These are phyloP conservation scores for Cosmopolites sordidus DNA, from an alignment of 2,888 invertebrate genomes.

Conservation along the genomic window DNA sequence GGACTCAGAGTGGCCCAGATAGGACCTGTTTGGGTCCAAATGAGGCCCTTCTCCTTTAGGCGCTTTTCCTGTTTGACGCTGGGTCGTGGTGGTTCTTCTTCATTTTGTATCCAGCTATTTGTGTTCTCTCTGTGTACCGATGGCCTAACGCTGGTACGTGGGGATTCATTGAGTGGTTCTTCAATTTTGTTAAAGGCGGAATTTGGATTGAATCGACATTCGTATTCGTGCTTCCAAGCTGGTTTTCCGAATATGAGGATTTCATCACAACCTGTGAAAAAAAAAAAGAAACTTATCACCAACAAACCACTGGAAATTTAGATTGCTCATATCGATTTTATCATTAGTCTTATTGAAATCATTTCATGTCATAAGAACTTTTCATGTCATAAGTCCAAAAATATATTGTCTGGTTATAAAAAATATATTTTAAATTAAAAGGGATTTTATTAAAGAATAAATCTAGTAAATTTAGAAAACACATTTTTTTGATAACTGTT, in stretches of 20 bases:
- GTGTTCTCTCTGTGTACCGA: neutral
- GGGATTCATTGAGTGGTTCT: neutral
- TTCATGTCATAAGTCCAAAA: too few species aligned
- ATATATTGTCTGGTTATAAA: too few species aligned
- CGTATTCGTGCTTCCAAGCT: constrained; percentile 38
- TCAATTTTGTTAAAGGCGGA: too few species aligned
- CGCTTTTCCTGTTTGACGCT: constrained; percentile 27
- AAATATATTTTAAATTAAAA: too few species aligned
- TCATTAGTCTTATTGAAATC: too few species aligned
- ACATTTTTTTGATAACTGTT: too few species aligned
- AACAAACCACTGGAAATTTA: too few species aligned
- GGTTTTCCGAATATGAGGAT: constrained; percentile 37
- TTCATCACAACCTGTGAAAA: constrained; percentile 30
- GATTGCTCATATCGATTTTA: too few species aligned
- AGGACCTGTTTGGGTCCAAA: constrained; percentile 43
- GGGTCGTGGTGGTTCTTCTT: neutral
- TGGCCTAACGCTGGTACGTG: neutral
- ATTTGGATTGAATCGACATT: constrained; percentile 35
- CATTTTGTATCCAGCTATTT: neutral
- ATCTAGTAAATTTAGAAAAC: too few species aligned
- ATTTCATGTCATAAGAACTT: too few species aligned
- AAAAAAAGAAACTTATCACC: too few species aligned
- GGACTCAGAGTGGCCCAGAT: constrained; percentile 31
- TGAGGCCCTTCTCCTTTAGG: constrained; percentile 34
- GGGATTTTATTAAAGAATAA: too few species aligned